Conservation (phyloP, 2,888 invertebrate genomes). For the Machimus atricapillus region DNA sequence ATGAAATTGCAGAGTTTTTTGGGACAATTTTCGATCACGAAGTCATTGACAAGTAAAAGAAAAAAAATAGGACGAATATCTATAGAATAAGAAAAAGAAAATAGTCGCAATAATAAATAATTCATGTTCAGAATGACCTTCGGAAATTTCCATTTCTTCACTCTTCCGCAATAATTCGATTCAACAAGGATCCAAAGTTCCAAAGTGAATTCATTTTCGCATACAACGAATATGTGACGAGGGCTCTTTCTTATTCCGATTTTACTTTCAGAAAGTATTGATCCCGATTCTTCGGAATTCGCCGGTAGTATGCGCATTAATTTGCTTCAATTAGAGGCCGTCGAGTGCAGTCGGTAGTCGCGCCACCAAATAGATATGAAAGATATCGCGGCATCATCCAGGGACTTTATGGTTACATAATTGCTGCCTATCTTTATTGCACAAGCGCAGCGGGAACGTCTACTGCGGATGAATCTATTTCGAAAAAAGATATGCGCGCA, state of each 20-base stretch:
- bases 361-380: not conserved
- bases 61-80: not conserved
- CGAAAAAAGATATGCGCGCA: not conserved
- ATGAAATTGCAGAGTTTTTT: not conserved
- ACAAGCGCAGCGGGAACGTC: not conserved
- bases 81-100: not conserved
- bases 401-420: slow-evolving; percentile 14
- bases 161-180: not conserved
- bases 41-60: not conserved
- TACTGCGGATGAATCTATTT: not conserved
- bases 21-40: not conserved
- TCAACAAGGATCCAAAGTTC: not conserved
- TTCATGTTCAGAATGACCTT: not conserved
- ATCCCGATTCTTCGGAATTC: not conserved
- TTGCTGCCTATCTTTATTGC: not conserved
- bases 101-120: not conserved
- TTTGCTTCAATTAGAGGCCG: not conserved
- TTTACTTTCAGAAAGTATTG: slow-evolving; percentile 10
- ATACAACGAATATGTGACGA: not conserved
- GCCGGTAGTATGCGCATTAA: slow-evolving; percentile 14
- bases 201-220: not conserved
- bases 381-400: not conserved
- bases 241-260: not conserved
- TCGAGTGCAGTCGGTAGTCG: not conserved
- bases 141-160: not conserved